These are phyloP conservation scores for Lophotriccus pileatus DNA, from an alignment of 2,797 vertebrate genomes.

Conservation along the genomic window DNA sequence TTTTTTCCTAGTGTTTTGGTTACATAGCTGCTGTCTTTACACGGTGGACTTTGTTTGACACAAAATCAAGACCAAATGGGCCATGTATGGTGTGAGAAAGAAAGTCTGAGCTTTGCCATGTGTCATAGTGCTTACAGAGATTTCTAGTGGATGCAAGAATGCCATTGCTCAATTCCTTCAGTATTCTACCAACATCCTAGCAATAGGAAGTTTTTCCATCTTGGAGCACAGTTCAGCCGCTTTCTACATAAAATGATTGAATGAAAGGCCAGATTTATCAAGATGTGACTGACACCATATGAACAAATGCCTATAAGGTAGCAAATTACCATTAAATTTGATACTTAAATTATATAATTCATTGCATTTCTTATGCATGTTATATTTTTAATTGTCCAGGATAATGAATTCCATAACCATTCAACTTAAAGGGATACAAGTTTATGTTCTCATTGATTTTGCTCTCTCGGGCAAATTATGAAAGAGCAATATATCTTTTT, in stretches of 20 bases:
- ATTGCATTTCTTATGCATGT: not conserved
- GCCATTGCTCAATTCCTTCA: not conserved
- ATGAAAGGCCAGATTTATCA: not conserved
- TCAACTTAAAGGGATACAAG: not conserved
- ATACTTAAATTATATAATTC: not conserved
- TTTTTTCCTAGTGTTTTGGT: not conserved
- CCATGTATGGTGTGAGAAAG: not conserved
- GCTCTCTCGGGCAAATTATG: not conserved
- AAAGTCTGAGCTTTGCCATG: not conserved
- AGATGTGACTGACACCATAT: not conserved
- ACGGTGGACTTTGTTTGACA: not conserved
- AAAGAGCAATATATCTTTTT: not conserved
- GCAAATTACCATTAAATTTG: not conserved
- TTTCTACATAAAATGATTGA: not conserved
- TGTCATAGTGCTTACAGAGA: not conserved
- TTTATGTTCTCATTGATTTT: not conserved
- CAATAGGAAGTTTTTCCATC: not conserved
- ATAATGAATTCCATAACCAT: not conserved
- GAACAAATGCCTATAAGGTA: not conserved
- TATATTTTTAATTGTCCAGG: not conserved
- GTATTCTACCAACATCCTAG: not conserved
- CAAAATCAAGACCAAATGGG: not conserved
- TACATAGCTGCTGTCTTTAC: not conserved
- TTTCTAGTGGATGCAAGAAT: not conserved
- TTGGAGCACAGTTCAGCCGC: not conserved